phyloP scores from a whole-genome alignment of 2,113 vertebrate genomes.

The Zeus faber region DNA sequence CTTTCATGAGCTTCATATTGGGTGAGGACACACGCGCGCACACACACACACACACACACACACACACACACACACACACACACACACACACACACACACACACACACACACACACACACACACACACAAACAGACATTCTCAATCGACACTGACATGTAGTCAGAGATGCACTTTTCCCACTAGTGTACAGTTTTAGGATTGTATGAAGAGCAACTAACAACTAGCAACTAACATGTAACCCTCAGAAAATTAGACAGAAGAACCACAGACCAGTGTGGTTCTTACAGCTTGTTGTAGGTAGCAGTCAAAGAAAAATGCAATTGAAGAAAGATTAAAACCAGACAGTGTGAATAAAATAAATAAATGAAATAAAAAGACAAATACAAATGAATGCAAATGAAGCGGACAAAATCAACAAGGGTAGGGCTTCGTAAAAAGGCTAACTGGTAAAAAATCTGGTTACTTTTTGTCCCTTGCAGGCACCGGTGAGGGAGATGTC shows the following conservation, averaged over 20 bases:
- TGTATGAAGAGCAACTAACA: background rate
- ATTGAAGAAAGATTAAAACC: too few species aligned
- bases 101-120: background rate
- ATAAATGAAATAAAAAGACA: too few species aligned
- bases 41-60: background rate
- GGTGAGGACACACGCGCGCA: constrained; percentile 72
- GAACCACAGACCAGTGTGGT: background rate
- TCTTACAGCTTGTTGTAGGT: background rate
- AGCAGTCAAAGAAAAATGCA: too few species aligned
- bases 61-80: background rate
- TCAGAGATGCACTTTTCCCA: background rate
- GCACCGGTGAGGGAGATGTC: constrained; percentile 93
- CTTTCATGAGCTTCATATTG: constrained; percentile 97
- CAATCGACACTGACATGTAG: too few species aligned
- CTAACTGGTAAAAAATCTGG: too few species aligned
- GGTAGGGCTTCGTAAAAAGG: too few species aligned
- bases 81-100: background rate
- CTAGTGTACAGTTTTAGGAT: background rate
- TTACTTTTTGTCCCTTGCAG: constrained; percentile 62
- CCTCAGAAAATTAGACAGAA: background rate
- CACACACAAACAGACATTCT: background rate
- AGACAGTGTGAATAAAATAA: too few species aligned
- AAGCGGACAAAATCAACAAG: too few species aligned
- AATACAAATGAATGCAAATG: too few species aligned
- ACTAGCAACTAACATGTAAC: background rate